Evolutionary conservation across 2,888 invertebrate genomes (phyloP), one percentile per base, ranked within the genome.

Genomic region (Sinelater perroti): DNA sequence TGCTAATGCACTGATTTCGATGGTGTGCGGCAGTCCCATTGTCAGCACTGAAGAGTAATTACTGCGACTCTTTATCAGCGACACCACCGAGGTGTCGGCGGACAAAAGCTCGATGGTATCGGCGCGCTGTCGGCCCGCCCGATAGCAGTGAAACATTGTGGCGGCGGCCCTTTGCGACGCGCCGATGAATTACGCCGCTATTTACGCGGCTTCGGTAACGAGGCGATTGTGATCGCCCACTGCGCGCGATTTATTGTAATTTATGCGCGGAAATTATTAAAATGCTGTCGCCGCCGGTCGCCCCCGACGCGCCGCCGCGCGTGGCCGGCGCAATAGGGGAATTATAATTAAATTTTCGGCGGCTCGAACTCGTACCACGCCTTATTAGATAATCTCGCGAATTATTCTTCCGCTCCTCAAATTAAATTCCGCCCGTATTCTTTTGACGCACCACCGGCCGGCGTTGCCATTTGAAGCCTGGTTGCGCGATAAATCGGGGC

Each of bases 21-120:
- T 40, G 33, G 24, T 36, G 40, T 46, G 35, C 36, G 36, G 50
- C 40, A 53, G 42, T 28, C 49, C 50, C 40, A 53, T 54, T 51
- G 62, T 59, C 38, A 59, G 35, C 21, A 61, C 52, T 14, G 59
- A 49, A 35, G 62, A 63, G 53, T 64, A 62, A 57, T 60, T 64
- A 55, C 56, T 60, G n/a, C 57, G 42, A 46, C 59, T 61, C 46
- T 54, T 54, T 38, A 61, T 56, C 46, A 58, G 51, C 13, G 58
- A 54, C 56, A 56, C 38, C 53, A 62, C 51, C 11, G 64, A 62
- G 53, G 53, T 40, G 50, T 42, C 45, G 33, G 47, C 45, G 30
- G 50, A 54, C 49, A 62, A 42, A 44, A 57, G 47, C 49, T 45
- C 50, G 44, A 56, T 56, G 45, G 36, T 55, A 61, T 59, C 62